These are phyloP conservation scores for Bactericera cockerelli DNA, from an alignment of 1,140 invertebrate genomes.

Conservation along the genomic window DNA sequence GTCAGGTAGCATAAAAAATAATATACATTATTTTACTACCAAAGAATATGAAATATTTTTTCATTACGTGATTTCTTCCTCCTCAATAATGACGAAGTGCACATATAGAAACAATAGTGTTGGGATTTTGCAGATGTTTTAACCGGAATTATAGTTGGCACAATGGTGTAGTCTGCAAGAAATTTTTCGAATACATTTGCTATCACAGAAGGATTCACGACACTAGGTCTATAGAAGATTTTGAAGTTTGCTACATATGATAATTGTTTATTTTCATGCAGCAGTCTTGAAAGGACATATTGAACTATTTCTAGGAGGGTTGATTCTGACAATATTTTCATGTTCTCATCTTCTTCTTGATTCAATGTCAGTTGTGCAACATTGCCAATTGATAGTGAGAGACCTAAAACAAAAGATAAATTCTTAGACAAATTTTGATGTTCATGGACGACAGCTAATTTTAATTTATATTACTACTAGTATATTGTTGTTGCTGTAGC, in stretches of 20 bases:
- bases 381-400: conserved; percentile 46
- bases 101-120: conserved; percentile 24
- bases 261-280: conserved; percentile 40
- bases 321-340: conserved; percentile 35
- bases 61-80: too few relatives aligned
- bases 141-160: conserved; percentile 58
- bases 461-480: neutral
- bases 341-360: conserved; percentile 32
- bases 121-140: conserved; percentile 40
- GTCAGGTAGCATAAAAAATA: too few relatives aligned
- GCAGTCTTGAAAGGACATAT: conserved; percentile 54
- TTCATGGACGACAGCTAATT: conserved; percentile 18
- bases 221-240: conserved; percentile 38
- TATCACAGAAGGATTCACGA: conserved; percentile 56
- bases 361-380: conserved; percentile 38
- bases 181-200: conserved; percentile 41
- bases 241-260: conserved; percentile 15
- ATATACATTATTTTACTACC: too few relatives aligned
- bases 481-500: too few relatives aligned
- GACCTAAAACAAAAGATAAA: conserved; percentile 29
- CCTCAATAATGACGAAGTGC: conserved; percentile 22
- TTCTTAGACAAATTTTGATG: conserved; percentile 13
- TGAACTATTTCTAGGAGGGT: conserved; percentile 49
- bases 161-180: conserved; percentile 37
- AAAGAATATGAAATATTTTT: too few relatives aligned